These are phyloP conservation scores for Lampris incognitus DNA, from an alignment of 2,113 vertebrate species.

Conservation along the genomic window DNA sequence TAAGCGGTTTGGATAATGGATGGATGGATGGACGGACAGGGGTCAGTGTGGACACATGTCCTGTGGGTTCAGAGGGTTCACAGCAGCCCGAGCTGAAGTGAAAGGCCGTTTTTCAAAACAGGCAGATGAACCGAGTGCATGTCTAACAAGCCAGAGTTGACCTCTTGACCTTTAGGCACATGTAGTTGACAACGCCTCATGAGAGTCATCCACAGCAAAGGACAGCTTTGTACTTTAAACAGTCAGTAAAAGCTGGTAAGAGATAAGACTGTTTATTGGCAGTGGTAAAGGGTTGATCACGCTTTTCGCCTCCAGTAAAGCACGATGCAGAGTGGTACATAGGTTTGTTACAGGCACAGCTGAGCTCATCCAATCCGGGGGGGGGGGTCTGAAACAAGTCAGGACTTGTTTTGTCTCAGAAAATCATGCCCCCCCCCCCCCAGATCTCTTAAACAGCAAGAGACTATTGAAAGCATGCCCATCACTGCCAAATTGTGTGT, in stretches of 20 bases:
- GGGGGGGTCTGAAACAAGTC: slow-evolving; percentile 50
- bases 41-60: background rate
- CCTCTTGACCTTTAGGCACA: slow-evolving; percentile 32
- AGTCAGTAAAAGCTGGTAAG: slow-evolving; percentile 36
- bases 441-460: slow-evolving; percentile 36
- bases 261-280: slow-evolving; percentile 64
- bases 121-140: slow-evolving; percentile 7
- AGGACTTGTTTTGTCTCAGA: slow-evolving; percentile 61
- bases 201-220: slow-evolving; percentile 6
- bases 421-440: slow-evolving; percentile 34
- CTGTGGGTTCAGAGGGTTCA: slow-evolving; percentile 20
- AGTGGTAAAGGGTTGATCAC: slow-evolving; percentile 55
- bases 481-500: slow-evolving; percentile 14
- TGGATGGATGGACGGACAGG: too few relatives aligned
- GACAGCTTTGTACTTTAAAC: slow-evolving; percentile 63
- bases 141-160: slow-evolving; percentile 37
- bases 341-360: slow-evolving; percentile 51
- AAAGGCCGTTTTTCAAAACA: slow-evolving; percentile 35
- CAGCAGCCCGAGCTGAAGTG: slow-evolving; percentile 8
- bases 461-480: slow-evolving; percentile 22
- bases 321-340: slow-evolving; percentile 16
- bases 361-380: slow-evolving; percentile 40
- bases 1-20: too few relatives aligned
- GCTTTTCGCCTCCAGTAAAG: slow-evolving; percentile 41
- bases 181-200: slow-evolving; percentile 8